Percentiles rank a stretch among this genome's conserved stretches.
Conservation (phyloP, 37 sponge, comb jelly and placozoan species). For the Aplysina aerophoba region DNA sequence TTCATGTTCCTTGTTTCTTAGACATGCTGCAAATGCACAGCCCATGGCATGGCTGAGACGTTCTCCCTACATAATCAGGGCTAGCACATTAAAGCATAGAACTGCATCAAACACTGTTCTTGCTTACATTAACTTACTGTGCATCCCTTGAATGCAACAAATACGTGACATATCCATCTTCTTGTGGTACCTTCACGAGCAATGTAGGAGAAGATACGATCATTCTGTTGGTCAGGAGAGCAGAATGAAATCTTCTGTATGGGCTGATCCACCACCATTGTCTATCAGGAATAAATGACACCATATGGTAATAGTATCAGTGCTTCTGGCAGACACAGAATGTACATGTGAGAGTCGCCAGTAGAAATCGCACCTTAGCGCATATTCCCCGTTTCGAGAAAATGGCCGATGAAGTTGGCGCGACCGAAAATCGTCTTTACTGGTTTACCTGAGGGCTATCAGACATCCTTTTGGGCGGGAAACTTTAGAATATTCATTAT, state of each 20-base stretch:
- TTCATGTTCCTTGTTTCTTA: conserved; percentile 46
- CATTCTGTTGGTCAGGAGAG: conserved; percentile 51
- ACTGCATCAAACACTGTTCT: not conserved
- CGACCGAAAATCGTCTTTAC: no score
- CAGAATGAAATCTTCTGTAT: conserved; percentile 76
- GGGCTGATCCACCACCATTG: conserved; percentile 53
- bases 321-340: no score
- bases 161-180: conserved; percentile 65
- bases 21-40: conserved; percentile 68
- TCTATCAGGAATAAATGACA: conserved; percentile 7
- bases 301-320: not conserved
- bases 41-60: conserved; percentile 64
- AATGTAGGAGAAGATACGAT: conserved; percentile 67
- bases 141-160: conserved; percentile 37
- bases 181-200: conserved; percentile 49
- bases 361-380: no score
- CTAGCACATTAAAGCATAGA: not conserved
- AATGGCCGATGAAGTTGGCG: no score
- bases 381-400: no score
- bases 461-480: no score
- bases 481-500: no score
- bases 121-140: conserved; percentile 25
- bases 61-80: conserved; percentile 54
- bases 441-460: no score
- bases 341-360: no score